Conservation (phyloP, 2,113 vertebrate genomes). For the Piaya cayana region DNA sequence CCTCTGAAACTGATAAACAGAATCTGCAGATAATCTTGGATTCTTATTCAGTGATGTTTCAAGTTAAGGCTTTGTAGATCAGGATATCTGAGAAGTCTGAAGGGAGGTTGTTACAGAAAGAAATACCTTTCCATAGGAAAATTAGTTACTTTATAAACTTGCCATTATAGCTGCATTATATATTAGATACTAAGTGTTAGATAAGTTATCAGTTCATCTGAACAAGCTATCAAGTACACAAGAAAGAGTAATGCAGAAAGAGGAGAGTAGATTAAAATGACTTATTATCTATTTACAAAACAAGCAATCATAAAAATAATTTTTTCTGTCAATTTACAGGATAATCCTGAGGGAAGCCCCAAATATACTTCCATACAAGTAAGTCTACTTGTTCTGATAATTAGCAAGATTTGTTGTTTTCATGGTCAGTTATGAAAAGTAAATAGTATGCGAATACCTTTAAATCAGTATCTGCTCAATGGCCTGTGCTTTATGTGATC, state of each 20-base stretch:
- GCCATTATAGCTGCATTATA: neutral
- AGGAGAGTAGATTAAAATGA: neutral
- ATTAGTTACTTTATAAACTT: neutral
- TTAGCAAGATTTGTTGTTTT: neutral
- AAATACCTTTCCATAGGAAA: neutral
- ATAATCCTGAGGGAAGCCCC: neutral
- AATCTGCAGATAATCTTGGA: neutral
- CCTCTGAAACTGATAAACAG: neutral
- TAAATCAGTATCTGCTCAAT: neutral
- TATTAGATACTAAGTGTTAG: neutral
- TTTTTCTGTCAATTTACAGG: conserved; percentile 6
- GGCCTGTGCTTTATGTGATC: neutral
- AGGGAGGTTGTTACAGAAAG: too few species aligned
- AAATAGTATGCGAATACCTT: neutral
- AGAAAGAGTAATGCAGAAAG: neutral
- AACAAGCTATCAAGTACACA: neutral
- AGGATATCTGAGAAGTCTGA: neutral
- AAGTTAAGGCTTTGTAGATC: neutral
- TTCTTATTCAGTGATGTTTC: neutral
- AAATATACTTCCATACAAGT: neutral
- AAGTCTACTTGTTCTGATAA: neutral
- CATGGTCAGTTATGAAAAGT: neutral
- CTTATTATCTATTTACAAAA: neutral
- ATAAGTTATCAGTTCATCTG: neutral
- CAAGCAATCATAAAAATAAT: neutral